A percentile compares a stretch with the other conserved stretches of the same genome.
These are phyloP conservation scores for Machimus atricapillus DNA, from an alignment of 2,888 invertebrate species.

Conservation along the genomic window DNA sequence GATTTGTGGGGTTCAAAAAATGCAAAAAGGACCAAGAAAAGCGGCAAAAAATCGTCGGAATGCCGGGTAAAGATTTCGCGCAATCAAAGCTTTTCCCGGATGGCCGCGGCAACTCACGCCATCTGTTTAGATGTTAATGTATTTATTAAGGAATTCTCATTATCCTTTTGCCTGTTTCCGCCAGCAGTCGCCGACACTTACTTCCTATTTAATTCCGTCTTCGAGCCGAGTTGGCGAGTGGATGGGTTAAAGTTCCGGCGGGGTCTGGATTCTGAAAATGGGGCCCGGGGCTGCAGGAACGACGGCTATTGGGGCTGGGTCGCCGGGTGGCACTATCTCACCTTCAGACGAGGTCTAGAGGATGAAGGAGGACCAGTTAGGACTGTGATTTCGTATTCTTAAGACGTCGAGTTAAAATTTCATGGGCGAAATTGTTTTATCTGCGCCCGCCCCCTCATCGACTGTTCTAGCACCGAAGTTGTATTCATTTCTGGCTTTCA, in stretches of 20 bases:
- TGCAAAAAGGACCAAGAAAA: neutral
- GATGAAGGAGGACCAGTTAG: neutral
- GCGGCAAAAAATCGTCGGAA: neutral
- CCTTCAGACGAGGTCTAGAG: neutral
- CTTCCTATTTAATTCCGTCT: conserved; percentile 35
- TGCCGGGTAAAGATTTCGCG: conserved; percentile 18
- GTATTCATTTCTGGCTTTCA: conserved; percentile 37
- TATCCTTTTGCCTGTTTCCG: conserved; percentile 41
- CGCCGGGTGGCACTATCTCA: neutral
- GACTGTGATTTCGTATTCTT: conserved; percentile 39
- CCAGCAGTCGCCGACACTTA: neutral
- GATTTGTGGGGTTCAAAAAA: conserved; percentile 32
- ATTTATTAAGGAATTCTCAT: conserved; percentile 43
- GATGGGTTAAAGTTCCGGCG: conserved; percentile 21
- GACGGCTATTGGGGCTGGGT: neutral
- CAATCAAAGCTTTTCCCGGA: conserved; percentile 10
- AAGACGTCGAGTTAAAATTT: conserved; percentile 42
- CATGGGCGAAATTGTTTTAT: conserved; percentile 43
- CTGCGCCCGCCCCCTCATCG: neutral
- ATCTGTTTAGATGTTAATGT: conserved; percentile 44
- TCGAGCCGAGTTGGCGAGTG: neutral
- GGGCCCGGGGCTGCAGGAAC: neutral
- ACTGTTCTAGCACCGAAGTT: neutral
- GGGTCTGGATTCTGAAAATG: neutral
- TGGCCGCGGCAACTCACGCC: neutral